Evolutionary conservation across 2,113 vertebrate genomes (phyloP).

Genomic region (Bufo gargarizans): DNA sequence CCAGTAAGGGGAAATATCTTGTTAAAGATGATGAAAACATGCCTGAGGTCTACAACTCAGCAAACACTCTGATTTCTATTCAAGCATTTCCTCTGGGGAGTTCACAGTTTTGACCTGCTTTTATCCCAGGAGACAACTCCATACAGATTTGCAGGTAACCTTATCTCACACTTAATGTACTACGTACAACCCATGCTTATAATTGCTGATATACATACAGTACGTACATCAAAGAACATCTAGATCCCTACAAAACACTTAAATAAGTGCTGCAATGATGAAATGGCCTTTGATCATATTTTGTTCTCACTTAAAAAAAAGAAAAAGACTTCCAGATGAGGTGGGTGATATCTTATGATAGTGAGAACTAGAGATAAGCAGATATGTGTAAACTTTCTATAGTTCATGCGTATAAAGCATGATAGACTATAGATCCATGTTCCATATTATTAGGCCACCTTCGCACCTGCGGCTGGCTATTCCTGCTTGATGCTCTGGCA

Average conservation of each 20-base stretch:
- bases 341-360: too few relatives aligned
- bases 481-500: too few relatives aligned
- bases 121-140: conserved; percentile 78
- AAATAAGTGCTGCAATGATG: background rate
- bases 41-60: conserved; percentile 71
- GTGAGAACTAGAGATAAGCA: too few relatives aligned
- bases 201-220: background rate
- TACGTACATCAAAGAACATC: conserved; percentile 5
- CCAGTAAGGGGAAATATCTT: conserved; percentile 63
- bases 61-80: conserved; percentile 73
- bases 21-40: conserved; percentile 66
- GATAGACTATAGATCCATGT: too few relatives aligned
- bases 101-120: conserved; percentile 79
- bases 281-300: background rate
- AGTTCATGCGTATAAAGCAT: too few relatives aligned
- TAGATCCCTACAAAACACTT: background rate
- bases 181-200: conserved; percentile 60
- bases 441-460: too few relatives aligned
- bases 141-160: conserved; percentile 76
- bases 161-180: conserved; percentile 71
- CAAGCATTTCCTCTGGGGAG: conserved; percentile 73
- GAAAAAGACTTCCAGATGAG: too few relatives aligned
- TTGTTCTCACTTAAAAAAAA: background rate
- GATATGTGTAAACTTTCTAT: too few relatives aligned
- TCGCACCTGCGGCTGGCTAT: too few relatives aligned